Evolutionary conservation across 2,888 invertebrate genomes (phyloP), one percentile per base, ranked within the genome.

Genomic region (Mythimna loreyi): DNA sequence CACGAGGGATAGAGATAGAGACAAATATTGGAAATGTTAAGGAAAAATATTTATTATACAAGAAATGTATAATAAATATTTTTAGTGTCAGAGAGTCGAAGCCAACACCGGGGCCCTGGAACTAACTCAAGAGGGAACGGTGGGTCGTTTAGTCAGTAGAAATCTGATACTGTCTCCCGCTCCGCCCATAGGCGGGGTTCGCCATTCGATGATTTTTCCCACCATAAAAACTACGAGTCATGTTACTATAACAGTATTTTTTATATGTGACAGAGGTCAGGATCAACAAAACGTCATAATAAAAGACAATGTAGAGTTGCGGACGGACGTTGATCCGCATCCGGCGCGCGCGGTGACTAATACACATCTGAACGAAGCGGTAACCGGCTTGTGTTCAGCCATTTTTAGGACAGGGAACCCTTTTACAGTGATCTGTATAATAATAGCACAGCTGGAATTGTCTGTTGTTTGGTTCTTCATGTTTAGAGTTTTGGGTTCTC

Each of bases 271-370:
- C 16, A 49, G 23, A 21, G 28, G 28, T 67, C 52, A 25, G n/a
- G 67, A 28, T 58, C 21, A 74, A 61, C 47, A n/a, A 49, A 33
- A 36, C 16, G 2, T 30, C 49, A 19, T 11, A 52, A 16, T 50
- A 61, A 47, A 52, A 72, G 21, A 65, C 47, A 65, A 72, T 72
- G 64, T 60, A 25, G 40, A 28, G 33, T 36, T n/a, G 47, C 30
- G 43, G 9, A 36, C 45, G 76, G 56, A 67, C 33, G 58, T 55
- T 16, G 40, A 43, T 25, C 21, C 52, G 30, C 11, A 78, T 75
- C 78, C 66, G 60, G 65, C 45, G 60, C 45, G 11, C 19, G 53
- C 53, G 28, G n/a, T 73, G 74, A 79, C 75, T 63, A 59, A 78
- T 50, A 58, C 74, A 67, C 67, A 73, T 63, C 55, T 67, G 63